Evolutionary conservation across 2,113 vertebrate species (phyloP).

Genomic region (Lycocorax pyrrhopterus): DNA sequence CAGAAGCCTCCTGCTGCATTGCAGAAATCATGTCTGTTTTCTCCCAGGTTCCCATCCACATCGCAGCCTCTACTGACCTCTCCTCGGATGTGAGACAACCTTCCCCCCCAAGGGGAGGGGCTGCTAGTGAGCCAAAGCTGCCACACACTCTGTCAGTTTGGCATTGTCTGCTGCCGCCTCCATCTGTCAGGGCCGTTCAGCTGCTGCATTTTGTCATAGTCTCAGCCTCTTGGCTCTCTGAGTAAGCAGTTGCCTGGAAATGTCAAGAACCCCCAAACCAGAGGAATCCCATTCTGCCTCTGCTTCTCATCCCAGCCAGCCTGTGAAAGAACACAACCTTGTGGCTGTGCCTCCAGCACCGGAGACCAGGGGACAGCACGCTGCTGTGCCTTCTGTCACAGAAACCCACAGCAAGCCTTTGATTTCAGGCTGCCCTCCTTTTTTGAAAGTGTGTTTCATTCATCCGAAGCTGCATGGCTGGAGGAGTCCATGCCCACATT

Average conservation of each 20-base stretch:
- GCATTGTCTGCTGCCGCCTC: background rate
- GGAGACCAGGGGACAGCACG: background rate
- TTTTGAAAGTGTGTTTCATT: background rate
- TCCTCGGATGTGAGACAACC: background rate
- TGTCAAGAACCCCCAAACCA: background rate
- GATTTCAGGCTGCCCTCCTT: background rate
- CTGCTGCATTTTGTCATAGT: background rate
- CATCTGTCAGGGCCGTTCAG: background rate
- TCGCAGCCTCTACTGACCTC: background rate
- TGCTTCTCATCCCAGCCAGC: background rate
- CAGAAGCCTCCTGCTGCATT: background rate
- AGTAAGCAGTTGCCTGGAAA: background rate
- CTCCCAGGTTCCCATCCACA: background rate
- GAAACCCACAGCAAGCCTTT: background rate
- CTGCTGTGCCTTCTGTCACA: background rate
- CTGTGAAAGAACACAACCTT: background rate
- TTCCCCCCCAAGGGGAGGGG: accelerated
- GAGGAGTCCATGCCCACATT: background rate
- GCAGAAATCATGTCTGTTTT: background rate
- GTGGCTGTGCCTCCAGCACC: background rate
- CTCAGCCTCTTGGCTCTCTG: background rate
- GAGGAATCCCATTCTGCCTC: background rate
- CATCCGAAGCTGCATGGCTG: background rate
- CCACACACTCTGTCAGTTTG: background rate
- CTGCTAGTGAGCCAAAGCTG: background rate